A percentile compares a stretch with the other conserved stretches of the same genome.
Conservation (phyloP, 2,113 vertebrate species). For the Bothrops jararaca region DNA sequence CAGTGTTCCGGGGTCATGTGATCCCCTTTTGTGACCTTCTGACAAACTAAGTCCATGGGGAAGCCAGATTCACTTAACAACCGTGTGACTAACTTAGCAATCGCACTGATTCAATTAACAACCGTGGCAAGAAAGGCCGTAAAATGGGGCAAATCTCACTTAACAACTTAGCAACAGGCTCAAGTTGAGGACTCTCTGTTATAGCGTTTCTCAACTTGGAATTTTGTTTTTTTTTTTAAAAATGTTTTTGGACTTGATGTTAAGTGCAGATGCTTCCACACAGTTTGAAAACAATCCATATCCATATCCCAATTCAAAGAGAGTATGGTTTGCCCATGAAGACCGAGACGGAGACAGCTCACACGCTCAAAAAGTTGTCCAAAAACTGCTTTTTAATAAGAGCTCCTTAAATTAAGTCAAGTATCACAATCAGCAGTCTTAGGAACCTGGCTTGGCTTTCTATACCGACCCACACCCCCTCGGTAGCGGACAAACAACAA, state of each 20-base stretch:
- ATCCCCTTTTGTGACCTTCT: neutral
- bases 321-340: too few relatives aligned
- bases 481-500: neutral
- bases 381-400: conserved; percentile 19
- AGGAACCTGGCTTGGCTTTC: neutral
- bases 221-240: neutral
- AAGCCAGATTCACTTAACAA: neutral
- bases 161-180: neutral
- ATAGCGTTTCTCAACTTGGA: neutral
- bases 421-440: neutral
- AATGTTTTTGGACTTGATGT: neutral
- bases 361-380: neutral
- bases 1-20: neutral
- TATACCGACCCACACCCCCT: neutral
- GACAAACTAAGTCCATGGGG: neutral
- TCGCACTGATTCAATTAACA: too few relatives aligned
- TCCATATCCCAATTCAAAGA: neutral
- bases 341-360: neutral
- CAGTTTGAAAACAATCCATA: neutral
- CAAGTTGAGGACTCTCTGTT: neutral
- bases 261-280: neutral
- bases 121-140: too few relatives aligned
- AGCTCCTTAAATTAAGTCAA: neutral
- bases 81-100: too few relatives aligned
- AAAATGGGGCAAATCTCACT: too few relatives aligned